These are phyloP conservation scores for Phodopus roborovskii DNA, from an alignment of 2,113 vertebrate species.

Conservation along the genomic window DNA sequence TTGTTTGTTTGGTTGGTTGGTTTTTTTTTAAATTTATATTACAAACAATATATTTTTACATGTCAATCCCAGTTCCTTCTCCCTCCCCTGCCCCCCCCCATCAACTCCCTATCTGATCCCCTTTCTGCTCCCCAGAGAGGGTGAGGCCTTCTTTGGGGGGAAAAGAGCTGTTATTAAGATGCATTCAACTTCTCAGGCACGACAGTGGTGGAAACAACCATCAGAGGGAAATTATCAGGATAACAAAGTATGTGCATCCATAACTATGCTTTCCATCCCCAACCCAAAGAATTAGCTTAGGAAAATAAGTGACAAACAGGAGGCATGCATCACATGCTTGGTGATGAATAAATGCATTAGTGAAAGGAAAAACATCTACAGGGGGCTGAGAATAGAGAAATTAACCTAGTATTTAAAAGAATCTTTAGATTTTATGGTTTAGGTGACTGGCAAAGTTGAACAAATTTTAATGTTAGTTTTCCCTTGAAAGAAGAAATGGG, in stretches of 20 bases:
- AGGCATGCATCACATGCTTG: not conserved
- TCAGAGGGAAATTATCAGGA: not conserved
- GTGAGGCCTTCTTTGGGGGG: too few relatives aligned
- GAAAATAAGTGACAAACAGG: not conserved
- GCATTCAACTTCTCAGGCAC: slow-evolving; percentile 1
- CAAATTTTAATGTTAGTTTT: not conserved
- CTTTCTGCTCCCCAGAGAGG: too few relatives aligned
- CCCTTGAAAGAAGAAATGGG: not conserved
- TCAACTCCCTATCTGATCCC: too few relatives aligned
- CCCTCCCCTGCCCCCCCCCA: too few relatives aligned
- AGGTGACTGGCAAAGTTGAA: not conserved
- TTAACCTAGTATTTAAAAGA: not conserved
- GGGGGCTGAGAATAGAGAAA: not conserved
- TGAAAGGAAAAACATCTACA: not conserved
- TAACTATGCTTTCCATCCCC: not conserved
- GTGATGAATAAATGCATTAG: not conserved
- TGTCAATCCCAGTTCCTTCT: too few relatives aligned
- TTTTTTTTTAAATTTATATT: too few relatives aligned
- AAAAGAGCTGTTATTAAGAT: not conserved
- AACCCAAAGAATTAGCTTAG: not conserved
- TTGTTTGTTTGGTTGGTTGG: too few relatives aligned
- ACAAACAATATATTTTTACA: too few relatives aligned
- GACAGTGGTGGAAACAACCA: not conserved
- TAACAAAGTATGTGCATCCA: not conserved
- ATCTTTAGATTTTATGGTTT: not conserved